A percentile compares a stretch with the other conserved stretches of the same genome.
phyloP scores from a whole-genome alignment of 2,888 invertebrate genomes.

The Amphipoea lucens region DNA sequence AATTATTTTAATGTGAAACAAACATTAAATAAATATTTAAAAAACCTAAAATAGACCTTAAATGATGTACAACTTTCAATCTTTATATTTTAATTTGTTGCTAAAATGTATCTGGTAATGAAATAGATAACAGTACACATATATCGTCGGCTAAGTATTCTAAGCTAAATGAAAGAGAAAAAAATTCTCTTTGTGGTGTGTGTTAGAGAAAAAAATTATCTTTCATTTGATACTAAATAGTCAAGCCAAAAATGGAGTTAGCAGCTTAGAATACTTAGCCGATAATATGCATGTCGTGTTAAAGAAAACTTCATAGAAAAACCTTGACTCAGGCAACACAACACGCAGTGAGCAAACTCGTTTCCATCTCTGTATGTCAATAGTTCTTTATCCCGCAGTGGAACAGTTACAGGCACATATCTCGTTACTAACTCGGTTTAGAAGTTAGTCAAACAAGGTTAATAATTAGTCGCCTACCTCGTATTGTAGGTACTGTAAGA shows the following conservation, averaged over 20 bases:
- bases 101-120: slow-evolving; percentile 4
- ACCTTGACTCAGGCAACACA: not conserved
- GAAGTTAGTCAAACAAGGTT: not conserved
- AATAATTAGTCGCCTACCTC: not conserved
- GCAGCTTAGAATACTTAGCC: too few relatives aligned
- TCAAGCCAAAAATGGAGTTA: too few relatives aligned
- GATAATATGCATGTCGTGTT: not conserved
- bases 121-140: slow-evolving; percentile 7
- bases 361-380: not conserved
- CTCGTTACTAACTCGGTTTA: not conserved
- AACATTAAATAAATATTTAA: not conserved
- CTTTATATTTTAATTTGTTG: too few relatives aligned
- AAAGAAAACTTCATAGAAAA: not conserved
- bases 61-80: too few relatives aligned
- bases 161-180: too few relatives aligned
- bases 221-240: too few relatives aligned
- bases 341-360: too few relatives aligned
- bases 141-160: too few relatives aligned
- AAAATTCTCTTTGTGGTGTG: too few relatives aligned
- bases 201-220: too few relatives aligned
- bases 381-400: not conserved
- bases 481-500: not conserved
- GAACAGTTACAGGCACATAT: not conserved
- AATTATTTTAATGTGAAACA: not conserved
- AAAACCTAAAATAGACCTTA: too few relatives aligned